Conservation (phyloP, 2,113 vertebrate genomes). For the Brienomyrus longianalis region DNA sequence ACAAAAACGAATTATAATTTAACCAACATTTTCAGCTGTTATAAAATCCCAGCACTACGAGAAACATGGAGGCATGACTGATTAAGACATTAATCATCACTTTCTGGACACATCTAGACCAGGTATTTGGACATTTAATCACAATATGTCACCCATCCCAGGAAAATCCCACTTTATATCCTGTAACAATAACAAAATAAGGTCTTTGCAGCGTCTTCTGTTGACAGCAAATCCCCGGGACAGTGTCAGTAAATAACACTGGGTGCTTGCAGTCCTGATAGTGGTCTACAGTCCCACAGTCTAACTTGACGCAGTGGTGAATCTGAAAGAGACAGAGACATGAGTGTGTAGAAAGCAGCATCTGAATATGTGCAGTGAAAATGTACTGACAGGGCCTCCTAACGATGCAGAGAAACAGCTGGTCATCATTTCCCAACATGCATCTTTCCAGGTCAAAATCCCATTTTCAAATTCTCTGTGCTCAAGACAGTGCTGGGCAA, state of each 20-base stretch:
- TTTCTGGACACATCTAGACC: not conserved
- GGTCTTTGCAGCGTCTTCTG: not conserved
- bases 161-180: not conserved
- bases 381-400: not conserved
- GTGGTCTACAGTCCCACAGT: not conserved
- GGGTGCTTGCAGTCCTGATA: conserved; percentile 5
- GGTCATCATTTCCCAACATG: not conserved
- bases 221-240: not conserved
- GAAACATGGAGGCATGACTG: not conserved
- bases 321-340: conserved; percentile 21
- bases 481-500: not conserved
- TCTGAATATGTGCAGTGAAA: not conserved
- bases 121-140: not conserved
- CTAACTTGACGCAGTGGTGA: conserved; percentile 16
- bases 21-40: not conserved
- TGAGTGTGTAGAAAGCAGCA: not conserved
- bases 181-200: not conserved
- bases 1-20: not conserved
- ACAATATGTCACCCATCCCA: not conserved
- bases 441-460: not conserved
- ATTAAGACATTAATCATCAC: not conserved
- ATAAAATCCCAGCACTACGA: not conserved
- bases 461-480: not conserved
- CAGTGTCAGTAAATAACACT: conserved; percentile 11
- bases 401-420: not conserved